phyloP scores from a whole-genome alignment of 2,113 vertebrate species.

The Brachyistius frenatus region DNA sequence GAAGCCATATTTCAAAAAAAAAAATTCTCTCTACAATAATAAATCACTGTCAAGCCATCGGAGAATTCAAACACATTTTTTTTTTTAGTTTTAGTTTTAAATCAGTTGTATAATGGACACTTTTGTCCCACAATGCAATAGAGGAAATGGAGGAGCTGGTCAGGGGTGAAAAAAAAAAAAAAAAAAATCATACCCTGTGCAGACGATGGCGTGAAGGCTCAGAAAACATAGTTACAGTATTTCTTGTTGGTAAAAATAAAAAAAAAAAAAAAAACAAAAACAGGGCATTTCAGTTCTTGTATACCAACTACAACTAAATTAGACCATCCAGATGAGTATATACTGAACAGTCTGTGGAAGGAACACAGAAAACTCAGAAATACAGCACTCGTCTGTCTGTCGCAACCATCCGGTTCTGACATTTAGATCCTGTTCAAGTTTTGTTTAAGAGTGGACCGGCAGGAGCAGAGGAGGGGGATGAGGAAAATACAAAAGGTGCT shows the following conservation, averaged over 20 bases:
- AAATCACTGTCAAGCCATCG: no score
- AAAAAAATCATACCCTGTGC: no score
- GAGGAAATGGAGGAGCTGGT: background rate
- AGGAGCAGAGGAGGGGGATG: background rate
- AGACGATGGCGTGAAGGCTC: no score
- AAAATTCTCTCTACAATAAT: no score
- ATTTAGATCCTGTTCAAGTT: conserved; percentile 46
- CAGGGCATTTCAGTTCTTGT: no score
- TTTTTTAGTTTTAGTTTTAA: no score
- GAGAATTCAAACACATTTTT: background rate
- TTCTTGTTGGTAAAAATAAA: no score
- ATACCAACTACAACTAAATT: no score
- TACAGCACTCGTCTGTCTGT: conserved; percentile 32
- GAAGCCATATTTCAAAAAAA: no score
- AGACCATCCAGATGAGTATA: background rate
- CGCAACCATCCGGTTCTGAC: conserved; percentile 27
- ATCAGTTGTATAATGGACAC: background rate
- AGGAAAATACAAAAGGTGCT: conserved; percentile 63
- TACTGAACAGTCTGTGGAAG: conserved; percentile 14
- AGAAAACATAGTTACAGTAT: no score
- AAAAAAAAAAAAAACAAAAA: no score
- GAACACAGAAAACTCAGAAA: conserved; percentile 44
- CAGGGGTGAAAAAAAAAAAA: background rate
- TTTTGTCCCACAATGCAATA: background rate
- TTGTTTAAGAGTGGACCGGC: conserved; percentile 21